A percentile compares a stretch with the other conserved stretches of the same genome.
These are phyloP conservation scores for Bombus waltoni DNA, from an alignment of 1,140 invertebrate species.

Conservation along the genomic window DNA sequence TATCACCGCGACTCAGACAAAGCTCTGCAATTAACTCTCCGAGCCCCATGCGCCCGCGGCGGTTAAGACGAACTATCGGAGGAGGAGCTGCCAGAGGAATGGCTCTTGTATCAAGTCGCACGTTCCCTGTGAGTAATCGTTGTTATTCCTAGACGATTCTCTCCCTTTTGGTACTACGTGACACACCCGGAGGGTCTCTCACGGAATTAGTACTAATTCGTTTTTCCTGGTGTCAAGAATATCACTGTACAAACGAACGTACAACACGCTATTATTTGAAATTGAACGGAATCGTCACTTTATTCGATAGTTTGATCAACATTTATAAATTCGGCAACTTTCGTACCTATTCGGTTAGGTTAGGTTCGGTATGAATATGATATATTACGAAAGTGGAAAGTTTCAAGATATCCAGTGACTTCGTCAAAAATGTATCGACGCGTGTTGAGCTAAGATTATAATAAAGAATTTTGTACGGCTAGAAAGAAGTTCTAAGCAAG, in stretches of 20 bases:
- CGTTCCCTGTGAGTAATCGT: conserved; percentile 70
- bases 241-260: conserved; percentile 5
- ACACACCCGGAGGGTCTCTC: conserved; percentile 58
- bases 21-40: conserved; percentile 72
- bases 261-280: not conserved
- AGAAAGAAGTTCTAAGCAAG: not conserved
- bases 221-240: conserved; percentile 53
- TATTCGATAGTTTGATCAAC: not conserved
- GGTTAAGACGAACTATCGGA: conserved; percentile 72
- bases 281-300: no score
- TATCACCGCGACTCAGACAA: conserved; percentile 73
- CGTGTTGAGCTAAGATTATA: not conserved
- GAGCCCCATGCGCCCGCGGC: conserved; percentile 65
- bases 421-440: no score
- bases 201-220: conserved; percentile 67
- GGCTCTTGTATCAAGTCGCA: conserved; percentile 72
- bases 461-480: not conserved
- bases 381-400: no score
- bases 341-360: not conserved
- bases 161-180: conserved; percentile 57
- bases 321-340: not conserved
- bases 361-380: no score
- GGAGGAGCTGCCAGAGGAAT: conserved; percentile 57
- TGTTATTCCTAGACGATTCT: conserved; percentile 72
- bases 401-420: no score